These are phyloP conservation scores for Xyrauchen texanus DNA, from an alignment of 2,113 vertebrate species.

Conservation along the genomic window DNA sequence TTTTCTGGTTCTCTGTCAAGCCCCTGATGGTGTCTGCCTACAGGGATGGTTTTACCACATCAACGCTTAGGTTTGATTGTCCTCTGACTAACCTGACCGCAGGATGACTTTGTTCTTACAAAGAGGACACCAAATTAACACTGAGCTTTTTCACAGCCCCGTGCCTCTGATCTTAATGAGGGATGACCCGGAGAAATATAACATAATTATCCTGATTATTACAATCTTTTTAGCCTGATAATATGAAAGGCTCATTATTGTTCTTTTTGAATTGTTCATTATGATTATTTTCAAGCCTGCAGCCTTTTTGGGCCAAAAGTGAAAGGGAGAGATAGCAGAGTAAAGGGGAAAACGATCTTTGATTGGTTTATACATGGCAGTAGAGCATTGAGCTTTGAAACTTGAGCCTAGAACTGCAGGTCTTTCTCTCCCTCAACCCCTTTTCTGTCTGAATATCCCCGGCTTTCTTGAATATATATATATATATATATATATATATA, in stretches of 20 bases:
- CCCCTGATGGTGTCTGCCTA: conserved; percentile 53
- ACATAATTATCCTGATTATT: conserved; percentile 68
- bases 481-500: too few relatives aligned
- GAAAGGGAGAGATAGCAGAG: conserved; percentile 35
- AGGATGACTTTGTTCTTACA: conserved; percentile 67
- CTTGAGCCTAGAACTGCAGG: not conserved
- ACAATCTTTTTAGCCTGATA: conserved; percentile 63
- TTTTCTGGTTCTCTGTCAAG: conserved; percentile 56
- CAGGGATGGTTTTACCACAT: conserved; percentile 55
- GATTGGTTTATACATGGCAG: conserved; percentile 53
- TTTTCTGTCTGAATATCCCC: conserved; percentile 34
- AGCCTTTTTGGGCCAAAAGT: conserved; percentile 58
- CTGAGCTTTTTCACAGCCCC: conserved; percentile 58
- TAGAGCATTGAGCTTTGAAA: conserved; percentile 33
- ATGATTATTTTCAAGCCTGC: conserved; percentile 64
- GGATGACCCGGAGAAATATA: conserved; percentile 67
- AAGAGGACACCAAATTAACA: conserved; percentile 68
- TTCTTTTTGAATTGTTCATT: conserved; percentile 69
- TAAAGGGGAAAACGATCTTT: conserved; percentile 30
- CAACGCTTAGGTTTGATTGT: conserved; percentile 56
- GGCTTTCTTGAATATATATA: conserved; percentile 35
- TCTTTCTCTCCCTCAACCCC: conserved; percentile 24
- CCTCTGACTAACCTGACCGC: conserved; percentile 65
- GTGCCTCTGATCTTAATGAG: conserved; percentile 65
- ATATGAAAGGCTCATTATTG: conserved; percentile 69